A percentile compares a stretch with the other conserved stretches of the same genome.
Evolutionary conservation across 1,140 invertebrate genomes (phyloP).

Genomic region (Lepidurus packardi): DNA sequence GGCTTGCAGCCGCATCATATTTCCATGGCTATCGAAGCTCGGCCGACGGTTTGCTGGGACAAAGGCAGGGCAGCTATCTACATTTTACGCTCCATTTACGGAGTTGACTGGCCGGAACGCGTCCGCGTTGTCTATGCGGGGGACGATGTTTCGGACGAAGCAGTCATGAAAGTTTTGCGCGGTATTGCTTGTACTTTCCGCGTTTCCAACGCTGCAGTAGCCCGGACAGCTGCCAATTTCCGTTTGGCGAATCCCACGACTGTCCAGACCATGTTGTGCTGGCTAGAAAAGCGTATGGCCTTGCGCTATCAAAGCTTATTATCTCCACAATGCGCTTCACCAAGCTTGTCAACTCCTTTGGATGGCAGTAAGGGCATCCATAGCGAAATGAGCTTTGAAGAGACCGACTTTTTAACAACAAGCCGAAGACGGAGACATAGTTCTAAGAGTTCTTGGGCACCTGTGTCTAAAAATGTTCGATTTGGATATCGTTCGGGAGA

Average conservation of each 20-base stretch:
- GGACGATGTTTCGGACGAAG: constrained; percentile 46
- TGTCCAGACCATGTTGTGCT: constrained; percentile 44
- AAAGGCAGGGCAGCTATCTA: constrained; percentile 46
- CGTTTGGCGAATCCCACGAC: constrained; percentile 42
- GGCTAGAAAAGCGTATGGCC: constrained; percentile 43
- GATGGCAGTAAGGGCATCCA: constrained; percentile 36
- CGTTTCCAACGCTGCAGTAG: constrained; percentile 41
- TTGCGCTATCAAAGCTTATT: constrained; percentile 25
- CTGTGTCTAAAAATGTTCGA: not conserved
- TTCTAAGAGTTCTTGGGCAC: constrained; percentile 20
- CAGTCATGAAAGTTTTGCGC: constrained; percentile 44
- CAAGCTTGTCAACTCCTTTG: constrained; percentile 28
- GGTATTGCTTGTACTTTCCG: constrained; percentile 46
- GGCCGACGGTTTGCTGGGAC: constrained; percentile 46
- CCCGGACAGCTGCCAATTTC: constrained; percentile 43
- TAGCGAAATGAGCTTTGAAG: constrained; percentile 42
- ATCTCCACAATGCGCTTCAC: constrained; percentile 28
- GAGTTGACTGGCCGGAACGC: constrained; percentile 45
- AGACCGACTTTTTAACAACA: constrained; percentile 30
- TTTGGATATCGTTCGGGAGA: not conserved
- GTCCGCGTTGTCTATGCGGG: constrained; percentile 45
- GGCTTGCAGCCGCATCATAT: constrained; percentile 44
- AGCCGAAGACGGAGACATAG: constrained; percentile 25
- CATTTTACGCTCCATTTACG: constrained; percentile 45
- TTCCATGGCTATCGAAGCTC: constrained; percentile 43